Percentiles rank a stretch among this genome's conserved stretches.
These are phyloP conservation scores for Agelastica alni DNA, from an alignment of 2,888 invertebrate genomes.

Conservation along the genomic window DNA sequence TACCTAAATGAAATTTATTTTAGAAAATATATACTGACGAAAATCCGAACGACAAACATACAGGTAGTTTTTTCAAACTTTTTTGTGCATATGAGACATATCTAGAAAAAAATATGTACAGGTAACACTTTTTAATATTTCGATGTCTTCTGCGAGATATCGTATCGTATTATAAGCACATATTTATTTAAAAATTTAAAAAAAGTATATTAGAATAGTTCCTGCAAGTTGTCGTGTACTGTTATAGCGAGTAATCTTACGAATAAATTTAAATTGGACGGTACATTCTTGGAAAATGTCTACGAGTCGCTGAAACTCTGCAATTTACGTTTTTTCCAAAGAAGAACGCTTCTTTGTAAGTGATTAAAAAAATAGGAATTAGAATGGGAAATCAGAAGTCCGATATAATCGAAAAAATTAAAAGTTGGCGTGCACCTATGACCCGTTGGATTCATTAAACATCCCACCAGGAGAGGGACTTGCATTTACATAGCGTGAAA, in stretches of 20 bases:
- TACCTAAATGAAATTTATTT: constrained; percentile 22
- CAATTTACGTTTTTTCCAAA: constrained; percentile 8
- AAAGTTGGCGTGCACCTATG: too few species aligned
- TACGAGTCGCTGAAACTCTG: constrained; percentile 15
- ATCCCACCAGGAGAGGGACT: too few species aligned
- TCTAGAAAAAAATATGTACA: constrained; percentile 16
- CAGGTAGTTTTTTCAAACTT: constrained; percentile 7
- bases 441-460: too few species aligned
- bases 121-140: constrained; percentile 7
- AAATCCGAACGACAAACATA: constrained; percentile 3
- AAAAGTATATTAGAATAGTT: constrained; percentile 16
- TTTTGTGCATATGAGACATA: constrained; percentile 13
- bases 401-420: too few species aligned
- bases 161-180: constrained; percentile 18
- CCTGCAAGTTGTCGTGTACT: constrained; percentile 23
- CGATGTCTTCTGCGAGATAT: constrained; percentile 15
- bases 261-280: not conserved
- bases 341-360: too few species aligned
- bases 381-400: too few species aligned
- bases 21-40: constrained; percentile 17
- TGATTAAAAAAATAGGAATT: too few species aligned
- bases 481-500: too few species aligned
- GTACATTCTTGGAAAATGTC: constrained; percentile 3
- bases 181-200: constrained; percentile 15
- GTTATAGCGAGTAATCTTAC: constrained; percentile 9